These are phyloP conservation scores for Lordiphosa collinella DNA, from an alignment of 1,140 invertebrate species.

Conservation along the genomic window DNA sequence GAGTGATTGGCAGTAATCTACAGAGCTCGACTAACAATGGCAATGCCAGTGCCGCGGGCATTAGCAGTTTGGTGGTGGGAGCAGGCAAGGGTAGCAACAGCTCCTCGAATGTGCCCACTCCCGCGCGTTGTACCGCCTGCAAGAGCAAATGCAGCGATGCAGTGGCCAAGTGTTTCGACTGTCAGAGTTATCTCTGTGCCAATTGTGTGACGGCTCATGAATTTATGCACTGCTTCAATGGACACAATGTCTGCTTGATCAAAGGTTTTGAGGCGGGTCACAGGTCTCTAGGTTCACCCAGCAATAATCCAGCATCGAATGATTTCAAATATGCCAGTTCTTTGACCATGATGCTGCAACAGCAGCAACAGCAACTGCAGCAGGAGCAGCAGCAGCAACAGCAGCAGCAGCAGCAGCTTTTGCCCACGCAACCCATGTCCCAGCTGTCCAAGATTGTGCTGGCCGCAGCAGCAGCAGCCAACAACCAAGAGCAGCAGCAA, in stretches of 20 bases:
- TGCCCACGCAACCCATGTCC: constrained; percentile 53
- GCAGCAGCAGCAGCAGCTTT: constrained; percentile 35
- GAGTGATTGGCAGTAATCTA: constrained; percentile 72
- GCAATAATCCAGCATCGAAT: constrained; percentile 59
- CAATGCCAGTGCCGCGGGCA: constrained; percentile 3
- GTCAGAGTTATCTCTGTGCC: constrained; percentile 95
- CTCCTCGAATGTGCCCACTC: constrained; percentile 17
- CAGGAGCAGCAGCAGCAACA: constrained; percentile 34
- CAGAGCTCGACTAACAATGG: constrained; percentile 16
- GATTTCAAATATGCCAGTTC: constrained; percentile 72
- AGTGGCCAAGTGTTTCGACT: constrained; percentile 95
- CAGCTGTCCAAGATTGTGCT: constrained; percentile 72
- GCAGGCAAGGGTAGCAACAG: constrained; percentile 15
- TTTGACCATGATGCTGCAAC: constrained; percentile 74
- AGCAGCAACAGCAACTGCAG: constrained; percentile 65
- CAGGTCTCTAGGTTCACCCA: constrained; percentile 20
- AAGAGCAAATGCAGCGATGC: constrained; percentile 92
- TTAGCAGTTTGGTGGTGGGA: constrained; percentile 11
- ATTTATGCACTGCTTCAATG: constrained; percentile 99
- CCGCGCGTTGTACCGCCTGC: constrained; percentile 90
- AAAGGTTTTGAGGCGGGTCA: constrained; percentile 56
- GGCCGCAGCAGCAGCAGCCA: constrained; percentile 54
- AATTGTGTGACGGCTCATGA: constrained; percentile 99
- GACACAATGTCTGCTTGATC: constrained; percentile 89
- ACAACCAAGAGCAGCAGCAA: constrained; percentile 47